Evolutionary conservation across 2,797 vertebrate species (phyloP), one percentile per base, ranked within the genome.

Genomic region (Cyprinella venusta): DNA sequence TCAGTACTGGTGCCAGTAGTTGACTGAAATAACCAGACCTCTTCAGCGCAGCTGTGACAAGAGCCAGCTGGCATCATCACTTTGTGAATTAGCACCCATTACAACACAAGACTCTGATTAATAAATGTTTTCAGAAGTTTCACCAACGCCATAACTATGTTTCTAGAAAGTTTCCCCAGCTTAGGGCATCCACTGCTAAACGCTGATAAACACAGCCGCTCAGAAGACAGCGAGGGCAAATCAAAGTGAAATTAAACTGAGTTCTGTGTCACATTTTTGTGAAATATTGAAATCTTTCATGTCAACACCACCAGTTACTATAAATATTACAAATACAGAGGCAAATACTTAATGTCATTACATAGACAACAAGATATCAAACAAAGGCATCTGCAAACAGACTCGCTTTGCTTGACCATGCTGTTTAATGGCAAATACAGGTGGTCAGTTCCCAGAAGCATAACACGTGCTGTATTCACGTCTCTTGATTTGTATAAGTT

Each of bases 51-150:
- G 80, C 80, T 86, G 80, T 70, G 56, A 76, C 36, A 48, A 83
- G 81, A 59, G 83, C 69, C 87, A 88, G 84, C 86, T 85, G 86
- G 82, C 81, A 75, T 82, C 79, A 42, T 70, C 76, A 21, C 65
- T 79, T 75, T 38, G 52, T 54, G 74, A 83, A 78, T 86, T 83
- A 84, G 71, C 71, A 12, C 52, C 81, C 63, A 71, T 83, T 70
- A 71, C 33, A 80, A 83, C 83, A 86, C 76, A 69, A 48, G 67
- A 79, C 18, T 71, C 80, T 83, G 84, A 85, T 87, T 86, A 86
- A 86, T 84, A 68, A 86, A 81, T 84, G 86, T 87, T 87, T 87
- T 85, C 80, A 69, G 67, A 78, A 86, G 76, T 83, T 79, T 80
- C 52, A 33, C 82, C 81, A 87, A 82, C 63, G 40, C 56, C n/a